These are phyloP conservation scores for Hemitrygon akajei DNA, from an alignment of 2,797 vertebrate genomes.

Conservation along the genomic window DNA sequence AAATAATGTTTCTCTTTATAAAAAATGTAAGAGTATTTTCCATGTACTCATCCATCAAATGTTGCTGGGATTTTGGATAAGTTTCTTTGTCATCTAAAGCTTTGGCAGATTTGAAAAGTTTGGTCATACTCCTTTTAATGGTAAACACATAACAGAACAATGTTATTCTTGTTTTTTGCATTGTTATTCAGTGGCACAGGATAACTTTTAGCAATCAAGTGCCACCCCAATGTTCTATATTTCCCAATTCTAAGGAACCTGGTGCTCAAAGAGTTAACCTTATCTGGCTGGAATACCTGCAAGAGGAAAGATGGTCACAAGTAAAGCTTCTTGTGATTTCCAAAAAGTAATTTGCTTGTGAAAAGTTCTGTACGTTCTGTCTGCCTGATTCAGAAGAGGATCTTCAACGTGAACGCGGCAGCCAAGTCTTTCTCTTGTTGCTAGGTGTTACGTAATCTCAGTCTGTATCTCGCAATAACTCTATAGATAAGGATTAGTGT, in stretches of 20 bases:
- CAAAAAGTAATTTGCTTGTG: background rate
- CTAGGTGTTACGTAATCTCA: conserved; percentile 8
- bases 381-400: background rate
- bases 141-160: background rate
- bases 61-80: background rate
- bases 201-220: background rate
- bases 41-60: background rate
- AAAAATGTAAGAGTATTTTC: background rate
- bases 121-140: background rate
- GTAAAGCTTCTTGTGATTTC: background rate
- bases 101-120: background rate
- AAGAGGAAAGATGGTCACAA: background rate
- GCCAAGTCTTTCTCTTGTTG: conserved; percentile 27
- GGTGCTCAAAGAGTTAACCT: conserved; percentile 6
- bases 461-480: conserved; percentile 30
- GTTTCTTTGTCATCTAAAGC: background rate
- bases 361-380: background rate
- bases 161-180: background rate
- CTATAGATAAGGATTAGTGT: conserved; percentile 33
- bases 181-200: background rate
- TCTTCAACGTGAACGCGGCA: too few relatives aligned
- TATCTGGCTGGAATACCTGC: background rate
- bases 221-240: too few relatives aligned
- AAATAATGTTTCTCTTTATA: background rate
- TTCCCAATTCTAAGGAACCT: background rate